These are phyloP conservation scores for Rousettus leschenaultii DNA, from an alignment of 2,113 vertebrate species.

Conservation along the genomic window DNA sequence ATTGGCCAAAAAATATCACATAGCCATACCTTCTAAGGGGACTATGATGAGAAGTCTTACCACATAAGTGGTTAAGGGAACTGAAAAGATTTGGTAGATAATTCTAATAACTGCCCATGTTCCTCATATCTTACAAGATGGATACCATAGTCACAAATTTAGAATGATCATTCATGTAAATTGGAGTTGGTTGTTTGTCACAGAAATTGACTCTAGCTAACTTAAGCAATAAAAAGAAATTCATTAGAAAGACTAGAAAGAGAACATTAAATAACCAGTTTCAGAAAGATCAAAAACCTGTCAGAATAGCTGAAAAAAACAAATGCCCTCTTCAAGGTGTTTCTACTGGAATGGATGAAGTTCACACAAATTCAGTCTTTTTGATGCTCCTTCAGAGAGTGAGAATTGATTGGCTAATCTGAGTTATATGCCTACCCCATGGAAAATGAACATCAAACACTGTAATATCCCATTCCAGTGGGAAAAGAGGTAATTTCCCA, in stretches of 20 bases:
- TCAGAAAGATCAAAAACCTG: not conserved
- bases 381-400: not conserved
- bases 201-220: not conserved
- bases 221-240: slow-evolving; percentile 32
- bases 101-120: not conserved
- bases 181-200: not conserved
- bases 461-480: not conserved
- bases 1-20: not conserved
- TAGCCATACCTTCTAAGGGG: not conserved
- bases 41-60: not conserved
- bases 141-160: not conserved
- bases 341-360: not conserved
- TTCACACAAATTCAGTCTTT: not conserved
- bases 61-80: not conserved
- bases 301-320: not conserved
- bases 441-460: not conserved
- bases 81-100: not conserved
- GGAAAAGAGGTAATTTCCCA: not conserved
- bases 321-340: not conserved
- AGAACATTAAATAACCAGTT: not conserved
- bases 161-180: not conserved
- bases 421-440: not conserved
- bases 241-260: slow-evolving; percentile 13
- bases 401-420: not conserved
- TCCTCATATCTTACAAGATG: not conserved